Evolutionary conservation across 2,113 vertebrate genomes (phyloP).

Genomic region (Solea senegalensis): DNA sequence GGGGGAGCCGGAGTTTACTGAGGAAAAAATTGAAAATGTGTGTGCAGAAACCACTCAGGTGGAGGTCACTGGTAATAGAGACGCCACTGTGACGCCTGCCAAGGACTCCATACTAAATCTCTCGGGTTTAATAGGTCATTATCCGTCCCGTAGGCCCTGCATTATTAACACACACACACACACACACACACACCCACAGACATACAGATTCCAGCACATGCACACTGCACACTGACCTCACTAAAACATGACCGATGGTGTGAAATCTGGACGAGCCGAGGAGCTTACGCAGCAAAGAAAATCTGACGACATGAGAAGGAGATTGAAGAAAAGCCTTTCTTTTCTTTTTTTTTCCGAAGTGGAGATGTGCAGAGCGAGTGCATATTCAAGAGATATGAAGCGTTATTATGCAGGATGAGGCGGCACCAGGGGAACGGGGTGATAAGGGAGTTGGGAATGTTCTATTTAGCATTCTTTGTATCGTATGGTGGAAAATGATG

Average conservation of each 20-base stretch:
- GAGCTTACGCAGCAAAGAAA: constrained; percentile 44
- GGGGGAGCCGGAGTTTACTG: constrained; percentile 6
- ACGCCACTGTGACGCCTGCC: constrained; percentile 24
- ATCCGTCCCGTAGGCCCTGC: constrained; percentile 24
- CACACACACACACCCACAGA: background rate
- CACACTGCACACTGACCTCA: background rate
- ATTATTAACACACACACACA: constrained; percentile 28
- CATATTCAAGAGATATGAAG: constrained; percentile 64
- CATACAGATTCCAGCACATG: constrained; percentile 1
- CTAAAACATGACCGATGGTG: constrained; percentile 38
- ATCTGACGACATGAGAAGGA: constrained; percentile 36
- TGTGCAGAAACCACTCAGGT: constrained; percentile 6
- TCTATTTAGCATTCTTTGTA: constrained; percentile 7
- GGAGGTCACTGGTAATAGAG: constrained; percentile 28
- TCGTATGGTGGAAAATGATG: background rate
- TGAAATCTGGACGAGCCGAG: constrained; percentile 17
- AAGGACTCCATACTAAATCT: constrained; percentile 35
- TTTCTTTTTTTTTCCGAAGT: constrained; percentile 39
- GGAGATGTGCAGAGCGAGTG: constrained; percentile 47
- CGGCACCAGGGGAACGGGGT: constrained; percentile 27
- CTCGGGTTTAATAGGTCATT: constrained; percentile 40
- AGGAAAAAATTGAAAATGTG: background rate
- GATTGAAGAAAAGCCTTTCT: constrained; percentile 47
- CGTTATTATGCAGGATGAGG: constrained; percentile 50
- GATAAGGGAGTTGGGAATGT: constrained; percentile 43